These are phyloP conservation scores for Epinotia nisella DNA, from an alignment of 2,888 invertebrate species.

Conservation along the genomic window DNA sequence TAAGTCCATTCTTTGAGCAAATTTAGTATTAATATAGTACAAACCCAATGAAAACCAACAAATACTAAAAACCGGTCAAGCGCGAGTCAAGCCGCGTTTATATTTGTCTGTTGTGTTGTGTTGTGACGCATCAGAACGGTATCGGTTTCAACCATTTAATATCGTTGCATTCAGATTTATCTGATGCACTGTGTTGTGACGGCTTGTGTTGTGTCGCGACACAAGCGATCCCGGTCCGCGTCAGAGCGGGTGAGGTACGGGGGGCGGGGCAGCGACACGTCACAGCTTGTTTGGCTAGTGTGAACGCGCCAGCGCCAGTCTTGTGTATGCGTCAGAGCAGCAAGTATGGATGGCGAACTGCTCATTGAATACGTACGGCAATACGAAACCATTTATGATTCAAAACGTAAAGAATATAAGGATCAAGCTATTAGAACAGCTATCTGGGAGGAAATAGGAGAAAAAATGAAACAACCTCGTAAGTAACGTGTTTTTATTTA, in stretches of 20 bases:
- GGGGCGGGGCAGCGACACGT: background rate
- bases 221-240: conserved; percentile 28
- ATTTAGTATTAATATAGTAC: too few relatives aligned
- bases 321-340: too few relatives aligned
- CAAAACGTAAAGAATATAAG: conserved; percentile 46
- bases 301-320: too few relatives aligned
- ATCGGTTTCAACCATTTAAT: conserved; percentile 11
- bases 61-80: too few relatives aligned
- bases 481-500: conserved; percentile 45
- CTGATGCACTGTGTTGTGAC: background rate
- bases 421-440: conserved; percentile 44
- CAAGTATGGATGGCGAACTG: conserved; percentile 32
- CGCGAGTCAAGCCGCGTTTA: too few relatives aligned
- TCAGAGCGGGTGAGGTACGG: background rate
- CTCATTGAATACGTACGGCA: conserved; percentile 45
- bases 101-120: too few relatives aligned
- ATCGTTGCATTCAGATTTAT: conserved; percentile 22
- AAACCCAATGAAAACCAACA: too few relatives aligned
- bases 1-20: too few relatives aligned
- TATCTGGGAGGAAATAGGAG: conserved; percentile 47
- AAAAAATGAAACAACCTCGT: conserved; percentile 48
- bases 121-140: conserved; percentile 37
- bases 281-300: background rate
- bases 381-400: conserved; percentile 44
- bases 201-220: conserved; percentile 34